Conservation (phyloP, 2,113 vertebrate species). For the Brachypteracias leptosomus region DNA sequence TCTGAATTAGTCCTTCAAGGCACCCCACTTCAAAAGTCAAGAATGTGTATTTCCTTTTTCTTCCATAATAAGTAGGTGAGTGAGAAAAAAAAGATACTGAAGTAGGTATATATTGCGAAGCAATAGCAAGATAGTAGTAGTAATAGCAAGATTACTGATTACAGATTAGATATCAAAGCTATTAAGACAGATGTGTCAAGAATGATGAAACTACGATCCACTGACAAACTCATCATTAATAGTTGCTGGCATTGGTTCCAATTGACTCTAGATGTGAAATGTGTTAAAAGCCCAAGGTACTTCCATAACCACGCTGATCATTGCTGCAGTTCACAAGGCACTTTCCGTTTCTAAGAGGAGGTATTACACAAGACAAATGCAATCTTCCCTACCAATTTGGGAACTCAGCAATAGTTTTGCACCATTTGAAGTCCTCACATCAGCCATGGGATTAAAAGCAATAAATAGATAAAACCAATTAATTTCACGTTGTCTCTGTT, state of each 20-base stretch:
- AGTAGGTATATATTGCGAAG: background rate
- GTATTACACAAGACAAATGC: conserved; percentile 1
- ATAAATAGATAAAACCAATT: background rate
- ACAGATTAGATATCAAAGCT: background rate
- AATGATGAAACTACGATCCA: background rate
- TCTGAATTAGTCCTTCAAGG: background rate
- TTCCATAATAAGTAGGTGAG: background rate
- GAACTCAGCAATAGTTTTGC: background rate
- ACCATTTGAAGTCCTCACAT: background rate
- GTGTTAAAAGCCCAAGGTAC: background rate
- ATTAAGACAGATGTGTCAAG: background rate
- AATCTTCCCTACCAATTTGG: background rate
- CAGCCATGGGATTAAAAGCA: background rate
- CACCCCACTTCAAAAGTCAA: background rate
- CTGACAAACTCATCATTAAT: background rate
- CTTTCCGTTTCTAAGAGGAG: conserved; percentile 30
- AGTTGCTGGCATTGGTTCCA: background rate
- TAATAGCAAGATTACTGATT: background rate
- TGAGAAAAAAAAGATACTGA: background rate
- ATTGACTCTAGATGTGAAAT: background rate
- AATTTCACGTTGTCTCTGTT: background rate
- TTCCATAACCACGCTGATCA: background rate
- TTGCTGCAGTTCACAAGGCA: background rate
- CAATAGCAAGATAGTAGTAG: background rate
- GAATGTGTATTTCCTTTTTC: background rate